Base-by-base conservation (phyloP, 2,888 invertebrate species). In the Tipula helvola region DNA sequence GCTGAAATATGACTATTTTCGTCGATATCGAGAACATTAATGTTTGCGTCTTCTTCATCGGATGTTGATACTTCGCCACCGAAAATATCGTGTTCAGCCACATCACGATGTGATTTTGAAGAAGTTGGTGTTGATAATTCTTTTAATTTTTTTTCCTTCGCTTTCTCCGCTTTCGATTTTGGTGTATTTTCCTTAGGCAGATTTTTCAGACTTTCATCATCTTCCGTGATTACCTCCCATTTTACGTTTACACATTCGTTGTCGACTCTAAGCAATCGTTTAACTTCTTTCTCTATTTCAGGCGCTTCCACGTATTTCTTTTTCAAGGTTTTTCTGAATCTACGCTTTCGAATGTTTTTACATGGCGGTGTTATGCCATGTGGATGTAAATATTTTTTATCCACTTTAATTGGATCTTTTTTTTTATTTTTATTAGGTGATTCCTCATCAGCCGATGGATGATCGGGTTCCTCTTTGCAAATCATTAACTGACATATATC, bases 241-340 rank as follows among this genome's bases (percentile, higher is more conserved):
- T 95, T 95, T 0, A 97, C 95, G 89, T 95, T 95, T 0, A 96
- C 95, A 1, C 99, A 98, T 90, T 99, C 98, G 90, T 97, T 97
- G 90, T 99, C 99, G 47, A 95, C 95, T 88, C 98, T 93, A 8
- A 99, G 92, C 87, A 99, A 92, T 57, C 98, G 93, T 90, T 98
- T 98, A 0, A 99, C 97, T 92, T 99, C 99, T 90, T 98, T 98
- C 90, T 99, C 99, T 88, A 99, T 98, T 92, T 99, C 99, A 0
- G 99, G 98, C 36, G 98, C 97, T 92, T 99, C 99, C 0, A 97
- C 97, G 92, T 96, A 97, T 92, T 99, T 99, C 91, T 99, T 99
- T 90, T 97, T 97, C 41, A 99, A 91, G 0, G 98, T 98, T 92
- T 98, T 98, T 47, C 99, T 94, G 90, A 99, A 99, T 87, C 99